Evolutionary conservation across 2,113 vertebrate genomes (phyloP), one percentile per base, ranked within the genome.

Genomic region (Coreoperca whiteheadi): DNA sequence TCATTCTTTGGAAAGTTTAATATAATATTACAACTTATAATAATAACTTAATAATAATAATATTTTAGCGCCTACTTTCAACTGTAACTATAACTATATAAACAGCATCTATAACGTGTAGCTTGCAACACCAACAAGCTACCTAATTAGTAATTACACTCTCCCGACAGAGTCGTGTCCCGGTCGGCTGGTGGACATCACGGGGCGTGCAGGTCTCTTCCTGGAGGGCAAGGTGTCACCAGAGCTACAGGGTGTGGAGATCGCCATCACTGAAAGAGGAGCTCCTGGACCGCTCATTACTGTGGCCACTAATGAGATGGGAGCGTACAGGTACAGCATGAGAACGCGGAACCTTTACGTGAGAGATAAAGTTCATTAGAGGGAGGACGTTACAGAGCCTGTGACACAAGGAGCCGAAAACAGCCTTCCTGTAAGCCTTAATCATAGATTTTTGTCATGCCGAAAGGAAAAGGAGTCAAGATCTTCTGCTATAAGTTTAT

Each of bases 141-240:
- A 1, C 16, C 15, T 74, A 8, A 76, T 18, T 48, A 21, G 0
- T 54, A 39, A 53, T 63, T 1, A 0, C 0, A 1, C 25, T 30
- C 3, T 64, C 15, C 30, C 32, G 23, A 69, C 94, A 99, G 98
- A 99, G 84, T 97, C 94, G 48, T 99, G 98, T 88, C 98, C 98
- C 0, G 98, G 98, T 64, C 97, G 96, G 56, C 91, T 99, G 92
- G 97, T 99, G 70, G 97, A 98, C 91, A 98, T 99, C 65, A 88
- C 93, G 0, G 98, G 98, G 32, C 97, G 97, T 66, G 98, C 97
- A 1, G 98, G 98, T 12, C 95, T 99, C 14, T 99, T 99, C 91
- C 91, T 99, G 66, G 96, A 97, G 86, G 98, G 98, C 6, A 95
- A 75, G 59, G 97, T 99, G 82, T 95, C 96, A 23, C 98, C 98